Conservation (phyloP, 2,888 invertebrate genomes). For the Adelognathus sp. region DNA sequence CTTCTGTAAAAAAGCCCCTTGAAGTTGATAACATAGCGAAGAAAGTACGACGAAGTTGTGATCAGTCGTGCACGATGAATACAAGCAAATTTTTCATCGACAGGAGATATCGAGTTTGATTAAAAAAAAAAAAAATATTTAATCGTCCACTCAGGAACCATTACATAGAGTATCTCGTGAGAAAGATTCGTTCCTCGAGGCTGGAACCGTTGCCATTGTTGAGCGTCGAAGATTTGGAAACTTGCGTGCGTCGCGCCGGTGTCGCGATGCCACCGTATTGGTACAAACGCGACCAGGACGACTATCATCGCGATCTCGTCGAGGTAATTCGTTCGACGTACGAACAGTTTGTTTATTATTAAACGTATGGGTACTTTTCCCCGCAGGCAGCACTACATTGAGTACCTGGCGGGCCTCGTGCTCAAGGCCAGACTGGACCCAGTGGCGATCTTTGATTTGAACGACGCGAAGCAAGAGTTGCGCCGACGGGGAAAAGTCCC, state of each 20-base stretch:
- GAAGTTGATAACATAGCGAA: too few relatives aligned
- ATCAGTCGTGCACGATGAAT: too few relatives aligned
- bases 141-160: conserved; percentile 87
- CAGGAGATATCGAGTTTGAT: too few relatives aligned
- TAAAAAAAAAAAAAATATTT: conserved; percentile 13
- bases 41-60: too few relatives aligned
- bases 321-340: conserved; percentile 80
- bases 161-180: conserved; percentile 94
- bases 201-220: conserved; percentile 91
- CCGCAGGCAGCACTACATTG: conserved; percentile 95
- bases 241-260: conserved; percentile 89
- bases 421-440: conserved; percentile 93
- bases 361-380: conserved; percentile 79
- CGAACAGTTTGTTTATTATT: conserved; percentile 63
- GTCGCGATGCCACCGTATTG: conserved; percentile 89
- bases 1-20: too few relatives aligned
- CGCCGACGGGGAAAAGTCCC: conserved; percentile 91
- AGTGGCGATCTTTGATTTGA: conserved; percentile 92
- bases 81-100: too few relatives aligned
- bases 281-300: conserved; percentile 84
- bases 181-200: conserved; percentile 86
- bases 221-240: conserved; percentile 91
- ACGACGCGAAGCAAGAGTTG: conserved; percentile 93
- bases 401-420: conserved; percentile 95
- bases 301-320: conserved; percentile 81